Base-by-base conservation (phyloP, 1,140 invertebrate species). In the Monochamus saltuarius region DNA sequence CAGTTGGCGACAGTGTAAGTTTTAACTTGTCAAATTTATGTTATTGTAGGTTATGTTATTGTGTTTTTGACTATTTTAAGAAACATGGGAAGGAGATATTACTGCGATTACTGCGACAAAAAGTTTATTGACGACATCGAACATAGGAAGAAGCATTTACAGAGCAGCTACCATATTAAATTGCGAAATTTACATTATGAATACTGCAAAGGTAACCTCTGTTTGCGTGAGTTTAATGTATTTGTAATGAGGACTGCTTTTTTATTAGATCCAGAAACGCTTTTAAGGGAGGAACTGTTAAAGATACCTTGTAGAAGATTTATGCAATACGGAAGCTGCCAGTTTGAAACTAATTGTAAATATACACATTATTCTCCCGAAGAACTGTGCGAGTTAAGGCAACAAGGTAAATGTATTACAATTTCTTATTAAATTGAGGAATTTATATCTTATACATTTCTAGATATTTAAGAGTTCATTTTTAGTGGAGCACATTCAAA, bases 31-130 rank as follows among this genome's bases (percentile, higher is more conserved):
- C n/a, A n/a, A n/a, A n/a, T n/a, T n/a, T n/a, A n/a, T n/a, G n/a
- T n/a, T n/a, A n/a, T n/a, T n/a, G n/a, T n/a, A 29, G 22, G 22
- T 29, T 29, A 29, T 29, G 22, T 29, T 29, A 6, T 6, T 2
- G 22, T 3, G 29, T 35, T 51, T 34, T 14, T 51, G 10, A 35
- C 4, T 1, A 38, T 37, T 40, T 13, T 39, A 7, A 55, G n/a
- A 14, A 35, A 50, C 63, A 87, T 87, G 85, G 83, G 85, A 3
- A 83, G 83, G 64, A 78, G 80, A 65, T 88, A 88, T 74, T 83
- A 84, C 65, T 88, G 87, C 66, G 85, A 87, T 76, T 88, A 87
- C 69, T 88, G 87, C 62, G 81, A 87, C 51, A 85, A 87, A 77
- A 81, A 80, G 0, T 87, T 88, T 69, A 83, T 86, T 34, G 82